These are phyloP conservation scores for Polydrusus tereticollis DNA, from an alignment of 2,888 invertebrate genomes.

Conservation along the genomic window DNA sequence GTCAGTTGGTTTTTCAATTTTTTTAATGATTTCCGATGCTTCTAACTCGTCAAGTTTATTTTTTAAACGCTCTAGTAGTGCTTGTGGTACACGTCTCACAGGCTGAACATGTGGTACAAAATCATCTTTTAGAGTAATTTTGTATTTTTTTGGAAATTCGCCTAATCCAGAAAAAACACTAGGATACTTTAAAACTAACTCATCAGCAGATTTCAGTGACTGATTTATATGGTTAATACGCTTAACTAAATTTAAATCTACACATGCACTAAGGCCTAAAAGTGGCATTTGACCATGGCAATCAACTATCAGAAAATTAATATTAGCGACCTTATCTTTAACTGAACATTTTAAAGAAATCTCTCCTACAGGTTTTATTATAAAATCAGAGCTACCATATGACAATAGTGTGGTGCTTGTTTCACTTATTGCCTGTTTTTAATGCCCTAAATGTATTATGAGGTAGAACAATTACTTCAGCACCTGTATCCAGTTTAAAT, in stretches of 20 bases:
- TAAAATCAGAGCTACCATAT: conserved; percentile 40
- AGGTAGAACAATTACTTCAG: conserved; percentile 13
- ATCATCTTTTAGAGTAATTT: conserved; percentile 42
- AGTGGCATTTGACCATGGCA: conserved; percentile 29
- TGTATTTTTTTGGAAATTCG: conserved; percentile 43
- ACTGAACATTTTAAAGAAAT: conserved; percentile 28
- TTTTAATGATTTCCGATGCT: neutral
- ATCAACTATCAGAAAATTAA: conserved; percentile 36
- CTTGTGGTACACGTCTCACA: conserved; percentile 38
- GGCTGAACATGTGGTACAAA: conserved; percentile 38
- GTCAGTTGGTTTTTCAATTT: no score
- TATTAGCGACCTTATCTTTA: neutral
- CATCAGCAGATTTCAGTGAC: conserved; percentile 22
- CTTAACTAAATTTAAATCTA: conserved; percentile 34
- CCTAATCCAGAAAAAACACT: conserved; percentile 41
- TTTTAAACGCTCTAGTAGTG: conserved; percentile 33
- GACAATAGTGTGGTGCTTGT: conserved; percentile 33
- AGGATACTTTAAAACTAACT: conserved; percentile 27
- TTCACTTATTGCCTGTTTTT: conserved; percentile 3
- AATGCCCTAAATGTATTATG: neutral
- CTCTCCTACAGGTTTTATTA: conserved; percentile 39
- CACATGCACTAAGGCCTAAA: conserved; percentile 36
- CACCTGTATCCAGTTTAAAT: conserved; percentile 20
- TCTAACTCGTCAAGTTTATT: conserved; percentile 13
- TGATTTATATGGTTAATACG: conserved; percentile 16